Base-by-base conservation (phyloP, 2,113 vertebrate genomes). In the Stigmatopora nigra region DNA sequence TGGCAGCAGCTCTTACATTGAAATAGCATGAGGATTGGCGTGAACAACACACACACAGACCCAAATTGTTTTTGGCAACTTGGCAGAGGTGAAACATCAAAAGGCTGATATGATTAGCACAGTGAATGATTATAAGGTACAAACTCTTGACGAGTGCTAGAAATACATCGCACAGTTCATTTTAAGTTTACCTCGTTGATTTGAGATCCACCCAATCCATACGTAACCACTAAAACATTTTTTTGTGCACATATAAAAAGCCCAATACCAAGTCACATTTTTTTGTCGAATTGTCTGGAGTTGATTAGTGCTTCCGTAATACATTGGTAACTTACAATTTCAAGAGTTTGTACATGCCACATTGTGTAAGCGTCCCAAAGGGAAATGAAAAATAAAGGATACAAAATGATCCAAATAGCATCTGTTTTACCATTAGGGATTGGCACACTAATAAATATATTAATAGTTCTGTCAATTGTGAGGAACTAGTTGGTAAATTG, bases 1-100 rank as follows among this genome's bases (percentile, higher is more conserved):
- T 3, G 52, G 77, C 73, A 83, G 78, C 78, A 22, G 72, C 25
- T 82, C 74, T 76, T 74, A 79, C 71, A 78, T 71, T 64, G 68
- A 84, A 64, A 82, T 58, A 61, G 61, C 70, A 81, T 1, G 70
- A 82, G 1, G 70, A 68, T 41, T 71, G 73, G 80, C 49, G 31
- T 73, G 58, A 63, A 77, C 47, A 65, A 75, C 70, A 78, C 45
- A 52, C 66, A 67, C 17, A 16, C 31, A 66, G 69, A 78, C 67
- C 73, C 63, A 83, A 85, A 77, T 71, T 61, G 75, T 80, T 63
- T 31, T 73, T 55, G 71, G 0, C 60, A 62, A 78, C 69, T 64
- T 52, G 3, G 51, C 13, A 38, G 64, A 63, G 64, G 64, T 62
- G 66, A 68, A 35, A 65, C 48, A 16, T 10, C n/a, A 44, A 13